These are phyloP conservation scores for Sialia sialis DNA, from an alignment of 2,113 vertebrate species.

Conservation along the genomic window DNA sequence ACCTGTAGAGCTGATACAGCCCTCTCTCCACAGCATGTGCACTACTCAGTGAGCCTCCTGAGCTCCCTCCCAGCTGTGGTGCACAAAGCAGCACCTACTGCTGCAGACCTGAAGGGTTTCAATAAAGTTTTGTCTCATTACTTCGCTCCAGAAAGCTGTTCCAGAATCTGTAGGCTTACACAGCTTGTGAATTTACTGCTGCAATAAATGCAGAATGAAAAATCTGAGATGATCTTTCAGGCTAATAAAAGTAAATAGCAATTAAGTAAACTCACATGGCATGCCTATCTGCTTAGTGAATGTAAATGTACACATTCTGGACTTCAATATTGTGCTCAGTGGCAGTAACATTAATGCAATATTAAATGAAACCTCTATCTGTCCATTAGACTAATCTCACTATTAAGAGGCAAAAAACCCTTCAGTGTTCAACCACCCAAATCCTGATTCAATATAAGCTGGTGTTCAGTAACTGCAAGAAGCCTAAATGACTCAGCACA, in stretches of 20 bases:
- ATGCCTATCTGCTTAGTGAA: not conserved
- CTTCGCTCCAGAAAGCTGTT: not conserved
- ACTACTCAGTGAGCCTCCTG: fast-evolving
- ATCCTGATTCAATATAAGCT: not conserved
- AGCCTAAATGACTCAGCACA: not conserved
- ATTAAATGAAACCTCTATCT: not conserved
- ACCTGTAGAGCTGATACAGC: not conserved
- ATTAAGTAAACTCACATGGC: not conserved
- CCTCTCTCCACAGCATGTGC: not conserved
- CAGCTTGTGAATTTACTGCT: not conserved
- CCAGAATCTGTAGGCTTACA: not conserved
- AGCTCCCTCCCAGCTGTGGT: fast-evolving
- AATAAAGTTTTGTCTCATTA: not conserved
- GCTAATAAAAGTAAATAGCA: not conserved
- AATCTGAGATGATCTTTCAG: not conserved
- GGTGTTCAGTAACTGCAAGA: not conserved
- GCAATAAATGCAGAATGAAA: not conserved
- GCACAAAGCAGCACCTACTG: not conserved
- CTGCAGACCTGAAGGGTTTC: not conserved
- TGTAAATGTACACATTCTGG: not conserved
- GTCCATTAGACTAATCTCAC: not conserved
- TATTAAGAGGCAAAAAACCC: not conserved
- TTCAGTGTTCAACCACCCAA: not conserved
- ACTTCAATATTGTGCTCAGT: not conserved
- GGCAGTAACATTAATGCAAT: not conserved